Conservation (phyloP, 2,797 vertebrate genomes). For the Cygnus olor region DNA sequence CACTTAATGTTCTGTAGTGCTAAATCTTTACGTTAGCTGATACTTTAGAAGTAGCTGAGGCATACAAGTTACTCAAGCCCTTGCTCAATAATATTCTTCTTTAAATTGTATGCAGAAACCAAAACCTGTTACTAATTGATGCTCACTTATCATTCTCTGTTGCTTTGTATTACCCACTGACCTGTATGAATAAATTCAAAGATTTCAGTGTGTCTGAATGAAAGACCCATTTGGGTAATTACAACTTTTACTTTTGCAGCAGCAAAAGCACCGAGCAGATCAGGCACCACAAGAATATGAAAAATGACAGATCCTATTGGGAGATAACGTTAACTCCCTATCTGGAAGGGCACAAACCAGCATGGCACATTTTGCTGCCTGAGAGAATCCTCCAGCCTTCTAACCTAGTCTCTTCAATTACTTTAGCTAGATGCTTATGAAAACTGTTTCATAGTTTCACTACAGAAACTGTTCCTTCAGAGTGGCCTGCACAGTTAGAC, state of each 20-base stretch:
- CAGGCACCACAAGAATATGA: background rate
- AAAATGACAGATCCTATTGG: background rate
- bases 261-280: background rate
- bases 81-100: background rate
- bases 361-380: background rate
- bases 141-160: background rate
- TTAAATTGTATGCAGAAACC: background rate
- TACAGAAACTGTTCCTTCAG: background rate
- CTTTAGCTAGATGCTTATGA: background rate
- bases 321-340: background rate
- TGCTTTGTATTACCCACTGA: background rate
- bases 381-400: background rate
- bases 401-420: background rate
- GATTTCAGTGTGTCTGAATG: background rate
- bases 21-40: background rate
- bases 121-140: background rate
- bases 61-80: background rate
- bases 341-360: background rate
- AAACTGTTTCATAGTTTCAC: background rate
- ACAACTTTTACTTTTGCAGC: background rate
- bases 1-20: background rate
- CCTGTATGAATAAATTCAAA: background rate
- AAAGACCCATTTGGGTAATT: background rate
- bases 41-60: background rate
- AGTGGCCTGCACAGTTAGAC: background rate